A percentile compares a stretch with the other conserved stretches of the same genome.
Conservation (phyloP, 2,113 vertebrate genomes). For the Bucco capensis region DNA sequence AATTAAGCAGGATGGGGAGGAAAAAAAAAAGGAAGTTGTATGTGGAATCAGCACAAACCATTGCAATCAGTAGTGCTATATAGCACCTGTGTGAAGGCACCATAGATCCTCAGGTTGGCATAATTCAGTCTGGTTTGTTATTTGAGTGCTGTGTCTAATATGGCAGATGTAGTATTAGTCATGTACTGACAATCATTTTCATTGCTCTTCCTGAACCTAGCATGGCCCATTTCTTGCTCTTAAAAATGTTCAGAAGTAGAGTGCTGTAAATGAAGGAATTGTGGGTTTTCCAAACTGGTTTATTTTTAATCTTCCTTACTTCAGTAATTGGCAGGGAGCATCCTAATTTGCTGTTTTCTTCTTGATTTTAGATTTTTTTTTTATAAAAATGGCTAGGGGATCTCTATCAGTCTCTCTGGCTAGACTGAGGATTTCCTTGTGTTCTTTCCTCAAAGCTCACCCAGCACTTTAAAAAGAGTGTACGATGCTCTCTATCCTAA, state of each 20-base stretch:
- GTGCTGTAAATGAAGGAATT: background rate
- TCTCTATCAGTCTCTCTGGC: background rate
- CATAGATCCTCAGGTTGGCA: background rate
- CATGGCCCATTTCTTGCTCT: background rate
- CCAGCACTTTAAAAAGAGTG: accelerated
- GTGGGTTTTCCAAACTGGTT: background rate
- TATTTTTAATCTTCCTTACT: background rate
- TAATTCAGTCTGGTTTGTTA: background rate
- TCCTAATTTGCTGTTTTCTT: background rate
- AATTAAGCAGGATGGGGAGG: background rate
- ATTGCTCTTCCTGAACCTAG: background rate
- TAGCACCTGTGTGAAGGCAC: background rate
- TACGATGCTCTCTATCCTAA: background rate
- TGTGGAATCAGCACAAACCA: background rate
- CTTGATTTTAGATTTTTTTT: background rate
- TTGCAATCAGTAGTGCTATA: background rate
- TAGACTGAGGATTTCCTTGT: background rate
- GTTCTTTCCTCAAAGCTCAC: background rate
- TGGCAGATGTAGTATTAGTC: background rate
- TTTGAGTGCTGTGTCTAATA: background rate
- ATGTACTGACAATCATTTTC: background rate
- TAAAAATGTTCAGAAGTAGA: background rate
- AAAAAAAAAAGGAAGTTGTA: background rate
- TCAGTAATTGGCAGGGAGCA: background rate
- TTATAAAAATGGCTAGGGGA: background rate